phyloP scores from a whole-genome alignment of 1,140 invertebrate genomes.

The Nebria ingens region DNA sequence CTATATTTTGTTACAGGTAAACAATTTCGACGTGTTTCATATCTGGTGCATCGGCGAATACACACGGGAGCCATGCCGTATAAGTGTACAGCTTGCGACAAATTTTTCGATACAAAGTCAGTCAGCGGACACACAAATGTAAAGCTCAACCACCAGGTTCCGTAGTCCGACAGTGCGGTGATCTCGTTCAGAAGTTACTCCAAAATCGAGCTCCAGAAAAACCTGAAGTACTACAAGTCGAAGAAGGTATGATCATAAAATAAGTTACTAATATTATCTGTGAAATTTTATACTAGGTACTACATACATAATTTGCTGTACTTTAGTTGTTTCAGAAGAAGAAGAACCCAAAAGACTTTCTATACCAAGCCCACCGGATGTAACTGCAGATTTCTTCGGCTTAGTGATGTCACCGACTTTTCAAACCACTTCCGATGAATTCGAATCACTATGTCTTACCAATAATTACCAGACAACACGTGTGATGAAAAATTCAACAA shows the following conservation, averaged over 20 bases:
- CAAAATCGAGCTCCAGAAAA: slow-evolving; percentile 17
- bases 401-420: slow-evolving; percentile 35
- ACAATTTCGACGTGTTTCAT: slow-evolving; percentile 77
- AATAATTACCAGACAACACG: slow-evolving; percentile 23
- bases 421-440: slow-evolving; percentile 32
- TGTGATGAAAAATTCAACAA: slow-evolving; percentile 14
- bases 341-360: slow-evolving; percentile 1
- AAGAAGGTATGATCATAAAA: slow-evolving; percentile 11
- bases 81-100: slow-evolving; percentile 68
- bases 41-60: slow-evolving; percentile 72
- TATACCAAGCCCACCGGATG: neutral
- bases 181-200: slow-evolving; percentile 39
- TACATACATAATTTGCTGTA: slow-evolving; percentile 17
- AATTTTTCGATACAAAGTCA: slow-evolving; percentile 80
- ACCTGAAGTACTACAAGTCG: slow-evolving; percentile 18
- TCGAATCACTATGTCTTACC: slow-evolving; percentile 39
- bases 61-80: slow-evolving; percentile 77
- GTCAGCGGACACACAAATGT: slow-evolving; percentile 72
- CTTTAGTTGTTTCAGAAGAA: slow-evolving; percentile 15
- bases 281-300: slow-evolving; percentile 12
- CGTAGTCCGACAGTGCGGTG: slow-evolving; percentile 38
- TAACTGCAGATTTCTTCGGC: slow-evolving; percentile 35
- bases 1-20: slow-evolving; percentile 50
- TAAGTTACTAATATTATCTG: slow-evolving; percentile 3
- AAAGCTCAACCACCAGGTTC: slow-evolving; percentile 44